These are phyloP conservation scores for Watsonalla binaria DNA, from an alignment of 2,888 invertebrate genomes.

Conservation along the genomic window DNA sequence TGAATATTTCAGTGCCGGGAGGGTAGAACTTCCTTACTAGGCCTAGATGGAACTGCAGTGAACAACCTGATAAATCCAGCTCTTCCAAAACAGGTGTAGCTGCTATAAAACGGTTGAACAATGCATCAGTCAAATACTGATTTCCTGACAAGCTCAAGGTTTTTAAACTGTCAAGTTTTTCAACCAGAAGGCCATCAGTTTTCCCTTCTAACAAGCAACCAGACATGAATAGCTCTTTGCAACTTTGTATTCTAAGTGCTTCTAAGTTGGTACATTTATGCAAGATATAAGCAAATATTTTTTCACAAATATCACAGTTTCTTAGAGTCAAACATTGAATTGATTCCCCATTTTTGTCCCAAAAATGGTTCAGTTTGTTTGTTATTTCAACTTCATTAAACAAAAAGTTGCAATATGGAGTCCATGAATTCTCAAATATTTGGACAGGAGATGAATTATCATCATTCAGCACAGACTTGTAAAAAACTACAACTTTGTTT, in stretches of 20 bases:
- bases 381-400: constrained; percentile 78
- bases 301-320: constrained; percentile 81
- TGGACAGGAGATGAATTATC: constrained; percentile 21
- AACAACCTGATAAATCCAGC: constrained; percentile 82
- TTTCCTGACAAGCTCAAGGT: constrained; percentile 81
- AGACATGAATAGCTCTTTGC: constrained; percentile 86
- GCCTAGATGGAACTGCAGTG: constrained; percentile 84
- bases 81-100: constrained; percentile 79
- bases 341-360: constrained; percentile 78
- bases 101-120: constrained; percentile 81
- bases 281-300: constrained; percentile 79
- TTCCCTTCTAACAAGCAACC: constrained; percentile 82
- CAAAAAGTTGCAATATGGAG: constrained; percentile 64
- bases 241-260: constrained; percentile 79
- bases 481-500: constrained; percentile 70
- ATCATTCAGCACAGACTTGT: constrained; percentile 60
- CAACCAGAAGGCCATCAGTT: constrained; percentile 69
- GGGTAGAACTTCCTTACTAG: constrained; percentile 84
- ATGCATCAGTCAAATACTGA: constrained; percentile 86
- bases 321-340: constrained; percentile 77
- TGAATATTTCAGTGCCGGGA: constrained; percentile 46
- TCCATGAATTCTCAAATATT: neutral
- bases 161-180: constrained; percentile 73
- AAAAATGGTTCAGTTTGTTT: constrained; percentile 69
- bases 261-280: constrained; percentile 77